Percentiles rank a stretch among this genome's conserved stretches.
Conservation (phyloP, 2,113 vertebrate species). For the Aegithalos caudatus region DNA sequence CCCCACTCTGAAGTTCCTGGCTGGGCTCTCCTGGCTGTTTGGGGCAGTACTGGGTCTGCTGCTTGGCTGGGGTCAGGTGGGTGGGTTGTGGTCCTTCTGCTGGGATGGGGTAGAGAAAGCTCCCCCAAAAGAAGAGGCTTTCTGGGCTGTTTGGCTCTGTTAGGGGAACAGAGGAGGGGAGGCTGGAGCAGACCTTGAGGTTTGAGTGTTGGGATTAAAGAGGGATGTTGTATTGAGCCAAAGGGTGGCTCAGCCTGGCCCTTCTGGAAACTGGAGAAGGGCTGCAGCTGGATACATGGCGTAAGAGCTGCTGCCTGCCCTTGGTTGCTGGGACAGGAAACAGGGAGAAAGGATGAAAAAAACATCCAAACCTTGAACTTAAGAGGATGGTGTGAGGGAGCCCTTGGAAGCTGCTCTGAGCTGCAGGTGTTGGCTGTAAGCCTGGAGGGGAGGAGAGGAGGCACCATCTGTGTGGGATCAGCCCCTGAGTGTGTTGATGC, state of each 20-base stretch:
- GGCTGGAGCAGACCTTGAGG: not conserved
- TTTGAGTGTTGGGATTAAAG: not conserved
- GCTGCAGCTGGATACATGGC: not conserved
- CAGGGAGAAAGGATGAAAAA: no score
- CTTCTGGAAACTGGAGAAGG: not conserved
- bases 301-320: no score
- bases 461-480: not conserved
- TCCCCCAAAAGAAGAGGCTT: fast-evolving
- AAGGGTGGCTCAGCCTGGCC: not conserved
- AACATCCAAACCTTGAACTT: not conserved
- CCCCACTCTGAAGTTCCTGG: fast-evolving
- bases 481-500: not conserved
- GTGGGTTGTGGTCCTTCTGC: not conserved
- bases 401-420: not conserved
- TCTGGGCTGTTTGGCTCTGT: not conserved
- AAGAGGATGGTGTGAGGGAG: fast-evolving
- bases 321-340: not conserved
- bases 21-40: not conserved
- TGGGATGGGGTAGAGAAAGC: not conserved
- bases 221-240: fast-evolving
- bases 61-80: fast-evolving
- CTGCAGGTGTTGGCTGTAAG: not conserved
- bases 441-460: not conserved
- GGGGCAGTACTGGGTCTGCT: not conserved
- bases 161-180: fast-evolving